Conservation (phyloP, 2,113 vertebrate genomes). For the Montifringilla adamsi region DNA sequence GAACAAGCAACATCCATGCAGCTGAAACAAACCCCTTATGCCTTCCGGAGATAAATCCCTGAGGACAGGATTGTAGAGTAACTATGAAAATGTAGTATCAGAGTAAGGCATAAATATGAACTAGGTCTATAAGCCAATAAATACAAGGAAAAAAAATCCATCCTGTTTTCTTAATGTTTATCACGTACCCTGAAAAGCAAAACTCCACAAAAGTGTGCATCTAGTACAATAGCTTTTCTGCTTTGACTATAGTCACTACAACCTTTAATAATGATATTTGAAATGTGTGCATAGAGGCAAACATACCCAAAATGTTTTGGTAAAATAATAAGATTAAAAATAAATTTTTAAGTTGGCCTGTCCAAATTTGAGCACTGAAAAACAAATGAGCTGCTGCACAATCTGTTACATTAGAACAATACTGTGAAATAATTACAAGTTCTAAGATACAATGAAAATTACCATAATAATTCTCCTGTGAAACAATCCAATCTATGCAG, state of each 20-base stretch:
- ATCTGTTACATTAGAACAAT: constrained; percentile 48
- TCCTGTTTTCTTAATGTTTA: not conserved
- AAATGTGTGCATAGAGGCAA: not conserved
- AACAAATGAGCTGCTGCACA: constrained; percentile 13
- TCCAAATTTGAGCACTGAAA: constrained; percentile 14
- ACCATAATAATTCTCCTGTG: constrained; percentile 59
- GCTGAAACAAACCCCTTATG: not conserved
- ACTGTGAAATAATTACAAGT: constrained; percentile 47
- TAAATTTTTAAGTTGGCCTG: constrained; percentile 31
- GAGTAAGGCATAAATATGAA: not conserved
- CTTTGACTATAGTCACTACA: not conserved
- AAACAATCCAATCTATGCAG: constrained; percentile 53
- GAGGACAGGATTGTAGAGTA: not conserved
- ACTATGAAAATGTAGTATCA: not conserved
- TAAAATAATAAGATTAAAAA: not conserved
- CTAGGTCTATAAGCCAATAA: not conserved
- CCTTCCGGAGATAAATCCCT: not conserved
- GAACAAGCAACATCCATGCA: not conserved
- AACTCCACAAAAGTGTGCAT: not conserved
- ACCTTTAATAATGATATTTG: not conserved
- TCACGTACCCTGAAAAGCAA: not conserved
- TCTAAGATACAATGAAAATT: constrained; percentile 62
- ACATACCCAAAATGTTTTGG: not conserved
- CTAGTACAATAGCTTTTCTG: not conserved
- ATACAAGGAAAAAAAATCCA: not conserved